Base-by-base conservation (phyloP, 1,140 invertebrate species). In the Brachionus plicatilis region DNA sequence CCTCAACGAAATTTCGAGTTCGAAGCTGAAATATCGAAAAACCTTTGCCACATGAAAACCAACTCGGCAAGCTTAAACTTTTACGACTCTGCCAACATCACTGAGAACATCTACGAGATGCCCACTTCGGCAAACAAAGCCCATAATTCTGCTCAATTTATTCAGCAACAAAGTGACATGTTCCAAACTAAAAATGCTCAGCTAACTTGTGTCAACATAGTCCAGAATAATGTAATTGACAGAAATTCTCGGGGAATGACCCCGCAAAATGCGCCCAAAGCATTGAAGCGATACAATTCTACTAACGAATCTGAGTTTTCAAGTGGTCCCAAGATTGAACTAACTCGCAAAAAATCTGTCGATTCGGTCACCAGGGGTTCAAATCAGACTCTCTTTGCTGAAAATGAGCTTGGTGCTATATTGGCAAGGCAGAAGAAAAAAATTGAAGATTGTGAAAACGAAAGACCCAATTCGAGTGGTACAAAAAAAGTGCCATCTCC, bases 351-450 rank as follows among this genome's bases (percentile, higher is more conserved):
- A 60, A 82, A 82, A 33, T 82, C 79, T 29, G 20, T 76, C 14
- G 72, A 76, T 50, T 47, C 72, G 3, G 20, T 27, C 1, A 76
- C 9, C 47, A 65, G 53, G 8, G 12, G 9, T 8, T 68, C 79
- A 2, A 60, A 37, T 33, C n/a, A 65, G 11, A 43, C 11, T n/a
- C 27, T 43, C 27, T 24, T 41, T 5, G n/a, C 41, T 45, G 60
- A 60, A 17, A 68, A 33, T 20, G 79, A 82, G 41, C 37, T 82
- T 14, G 56, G 50, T 60, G 33, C 11, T 8, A 68, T 82, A 14
- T 68, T 82, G 29, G 79, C 79, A 29, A 60, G 79, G 37, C 79
- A 82, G 27, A 82, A 82, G 37, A 82, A 82, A 56, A 82, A 82
- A 82, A 82, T 82, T 43, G 79, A 82, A 60, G 79, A 82, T 12